Evolutionary conservation across 2,797 vertebrate species (phyloP).

Genomic region (Erethizon dorsatum): DNA sequence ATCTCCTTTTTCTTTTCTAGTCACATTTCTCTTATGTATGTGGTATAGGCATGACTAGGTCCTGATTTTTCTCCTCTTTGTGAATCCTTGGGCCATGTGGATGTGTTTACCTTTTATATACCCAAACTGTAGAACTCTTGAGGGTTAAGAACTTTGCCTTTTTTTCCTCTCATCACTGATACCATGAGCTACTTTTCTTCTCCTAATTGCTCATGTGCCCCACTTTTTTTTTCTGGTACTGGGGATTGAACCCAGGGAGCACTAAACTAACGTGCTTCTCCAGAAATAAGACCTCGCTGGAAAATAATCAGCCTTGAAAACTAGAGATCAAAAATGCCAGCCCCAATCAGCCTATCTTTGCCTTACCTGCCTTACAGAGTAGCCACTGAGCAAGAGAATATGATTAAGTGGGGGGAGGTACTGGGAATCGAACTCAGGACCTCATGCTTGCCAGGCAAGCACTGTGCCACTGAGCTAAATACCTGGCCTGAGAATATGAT

Average conservation of each 20-base stretch:
- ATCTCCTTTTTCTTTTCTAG: constrained; percentile 44
- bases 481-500: too few relatives aligned
- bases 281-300: not conserved
- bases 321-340: not conserved
- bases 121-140: constrained; percentile 27
- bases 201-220: not conserved
- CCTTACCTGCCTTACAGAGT: not conserved
- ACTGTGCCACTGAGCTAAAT: too few relatives aligned
- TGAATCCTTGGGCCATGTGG: not conserved
- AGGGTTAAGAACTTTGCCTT: not conserved
- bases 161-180: constrained; percentile 41
- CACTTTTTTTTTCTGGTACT: not conserved
- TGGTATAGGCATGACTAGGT: not conserved
- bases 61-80: not conserved
- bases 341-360: not conserved
- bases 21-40: constrained; percentile 10
- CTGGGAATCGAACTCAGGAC: too few relatives aligned
- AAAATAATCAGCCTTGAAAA: not conserved
- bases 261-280: not conserved
- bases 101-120: not conserved
- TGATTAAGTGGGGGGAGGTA: too few relatives aligned
- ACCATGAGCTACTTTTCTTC: constrained; percentile 21
- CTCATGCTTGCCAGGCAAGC: too few relatives aligned
- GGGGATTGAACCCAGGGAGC: not conserved
- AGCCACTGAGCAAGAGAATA: not conserved